phyloP scores from a whole-genome alignment of 2,797 vertebrate genomes.

The Tenualosa thibaudeaui region DNA sequence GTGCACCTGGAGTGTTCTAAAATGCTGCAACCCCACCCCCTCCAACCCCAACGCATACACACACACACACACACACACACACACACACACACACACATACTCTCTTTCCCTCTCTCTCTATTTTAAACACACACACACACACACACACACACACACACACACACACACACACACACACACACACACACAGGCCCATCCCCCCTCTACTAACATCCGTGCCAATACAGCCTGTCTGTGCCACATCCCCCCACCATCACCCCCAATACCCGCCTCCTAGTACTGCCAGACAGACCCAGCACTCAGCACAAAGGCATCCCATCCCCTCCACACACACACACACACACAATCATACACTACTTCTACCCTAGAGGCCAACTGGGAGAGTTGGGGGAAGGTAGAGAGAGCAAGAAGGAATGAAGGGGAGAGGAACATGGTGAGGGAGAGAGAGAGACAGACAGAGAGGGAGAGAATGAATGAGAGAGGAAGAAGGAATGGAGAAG shows the following conservation, averaged over 20 bases:
- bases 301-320: background rate
- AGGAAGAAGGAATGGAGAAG: background rate
- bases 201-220: background rate
- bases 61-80: background rate
- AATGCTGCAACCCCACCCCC: background rate
- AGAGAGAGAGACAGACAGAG: background rate
- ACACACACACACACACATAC: background rate
- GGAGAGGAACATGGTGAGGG: background rate
- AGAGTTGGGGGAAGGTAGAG: background rate
- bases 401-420: background rate
- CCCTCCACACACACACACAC: background rate
- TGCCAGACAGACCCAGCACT: conserved; percentile 10
- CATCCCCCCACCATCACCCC: background rate
- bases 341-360: background rate
- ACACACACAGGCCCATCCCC: background rate
- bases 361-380: background rate
- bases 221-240: background rate
- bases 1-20: conserved; percentile 56
- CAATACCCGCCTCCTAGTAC: too few species aligned
- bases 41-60: too few species aligned
- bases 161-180: conserved; percentile 5
- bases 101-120: too few species aligned
- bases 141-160: background rate
- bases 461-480: background rate
- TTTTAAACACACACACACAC: background rate